phyloP scores from a whole-genome alignment of 30 jellyfish, hydroid and myxozoan species.

The Chrysaora quinquecirrha region DNA sequence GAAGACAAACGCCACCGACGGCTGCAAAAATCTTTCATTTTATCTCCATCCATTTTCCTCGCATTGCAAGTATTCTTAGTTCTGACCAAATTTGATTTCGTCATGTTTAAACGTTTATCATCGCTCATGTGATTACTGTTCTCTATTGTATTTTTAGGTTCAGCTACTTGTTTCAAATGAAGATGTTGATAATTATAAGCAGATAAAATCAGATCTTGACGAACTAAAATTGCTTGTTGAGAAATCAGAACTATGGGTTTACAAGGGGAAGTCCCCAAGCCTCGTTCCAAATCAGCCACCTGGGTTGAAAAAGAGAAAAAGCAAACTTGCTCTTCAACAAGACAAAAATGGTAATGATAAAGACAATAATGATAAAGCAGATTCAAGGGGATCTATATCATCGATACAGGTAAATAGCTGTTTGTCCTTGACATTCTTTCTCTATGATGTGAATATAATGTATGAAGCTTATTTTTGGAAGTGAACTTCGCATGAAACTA shows the following conservation, averaged over 20 bases:
- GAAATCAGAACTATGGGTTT: conserved; percentile 96
- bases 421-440: no score
- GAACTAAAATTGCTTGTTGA: conserved; percentile 90
- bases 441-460: no score
- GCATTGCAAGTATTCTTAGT: no score
- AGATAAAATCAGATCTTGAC: conserved; percentile 86
- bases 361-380: conserved; percentile 24
- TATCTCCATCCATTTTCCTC: no score
- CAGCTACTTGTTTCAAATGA: conserved; percentile 95
- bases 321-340: conserved; percentile 55
- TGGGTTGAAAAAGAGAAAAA: conserved; percentile 72
- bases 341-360: conserved; percentile 36
- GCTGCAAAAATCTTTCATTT: no score
- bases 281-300: conserved; percentile 46
- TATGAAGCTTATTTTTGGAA: no score
- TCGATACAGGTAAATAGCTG: conserved; percentile 62
- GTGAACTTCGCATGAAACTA: no score
- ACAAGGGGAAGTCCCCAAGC: conserved; percentile 73
- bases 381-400: conserved; percentile 55
- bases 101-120: no score
- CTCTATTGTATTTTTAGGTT: conserved; percentile 46
- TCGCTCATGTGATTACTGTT: no score
- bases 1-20: no score
- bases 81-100: no score
- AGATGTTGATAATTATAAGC: conserved; percentile 95